phyloP scores from a whole-genome alignment of 2,888 invertebrate genomes.

The Gibbula magus region DNA sequence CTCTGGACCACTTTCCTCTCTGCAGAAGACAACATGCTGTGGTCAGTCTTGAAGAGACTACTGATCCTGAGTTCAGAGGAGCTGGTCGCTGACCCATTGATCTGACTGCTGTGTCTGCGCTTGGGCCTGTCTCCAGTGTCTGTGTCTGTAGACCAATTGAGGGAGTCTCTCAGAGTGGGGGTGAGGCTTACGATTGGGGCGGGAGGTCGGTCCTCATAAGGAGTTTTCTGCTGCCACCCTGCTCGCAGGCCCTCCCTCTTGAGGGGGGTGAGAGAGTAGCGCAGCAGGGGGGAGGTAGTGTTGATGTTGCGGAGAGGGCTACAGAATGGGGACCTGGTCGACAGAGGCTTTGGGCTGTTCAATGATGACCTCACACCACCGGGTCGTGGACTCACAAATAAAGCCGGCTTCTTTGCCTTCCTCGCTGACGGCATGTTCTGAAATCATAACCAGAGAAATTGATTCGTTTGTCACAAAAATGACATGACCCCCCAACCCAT shows the following conservation, averaged over 20 bases:
- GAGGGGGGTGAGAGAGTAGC: not conserved
- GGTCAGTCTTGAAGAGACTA: not conserved
- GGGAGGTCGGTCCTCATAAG: conserved; percentile 19
- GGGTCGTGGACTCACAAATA: not conserved
- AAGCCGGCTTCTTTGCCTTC: not conserved
- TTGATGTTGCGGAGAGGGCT: not conserved
- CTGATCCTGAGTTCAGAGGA: not conserved
- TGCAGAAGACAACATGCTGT: not conserved
- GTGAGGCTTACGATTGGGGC: conserved; percentile 61
- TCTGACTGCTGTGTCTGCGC: not conserved
- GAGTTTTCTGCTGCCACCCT: not conserved
- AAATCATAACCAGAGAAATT: not conserved
- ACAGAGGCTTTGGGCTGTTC: not conserved
- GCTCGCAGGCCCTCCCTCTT: not conserved
- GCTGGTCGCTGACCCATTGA: not conserved
- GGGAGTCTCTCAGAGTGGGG: conserved; percentile 62
- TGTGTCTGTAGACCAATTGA: conserved; percentile 52
- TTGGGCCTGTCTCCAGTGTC: not conserved
- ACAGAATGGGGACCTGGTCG: not conserved
- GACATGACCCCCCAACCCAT: no score
- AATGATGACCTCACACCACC: not conserved
- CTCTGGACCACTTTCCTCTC: not conserved
- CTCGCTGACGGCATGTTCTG: conserved; percentile 20
- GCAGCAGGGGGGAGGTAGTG: not conserved
- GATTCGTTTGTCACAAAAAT: not conserved